Evolutionary conservation across 2,888 invertebrate species (phyloP).

Genomic region (Sphaerophoria taeniata): DNA sequence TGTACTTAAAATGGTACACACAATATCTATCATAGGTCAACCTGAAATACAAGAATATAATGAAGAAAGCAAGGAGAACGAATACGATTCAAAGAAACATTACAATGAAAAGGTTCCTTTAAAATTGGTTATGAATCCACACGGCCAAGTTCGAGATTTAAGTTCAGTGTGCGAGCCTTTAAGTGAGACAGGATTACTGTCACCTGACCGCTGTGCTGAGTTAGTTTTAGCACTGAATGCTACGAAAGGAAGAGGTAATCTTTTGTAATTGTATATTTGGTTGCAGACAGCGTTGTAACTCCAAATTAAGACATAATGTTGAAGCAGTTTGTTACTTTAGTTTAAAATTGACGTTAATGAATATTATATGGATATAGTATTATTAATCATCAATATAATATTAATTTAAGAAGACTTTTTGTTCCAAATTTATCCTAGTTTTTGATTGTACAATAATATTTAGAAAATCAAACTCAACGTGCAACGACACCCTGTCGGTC

Average conservation of each 20-base stretch:
- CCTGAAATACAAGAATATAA: conserved; percentile 65
- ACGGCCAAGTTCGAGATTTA: conserved; percentile 89
- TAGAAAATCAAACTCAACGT: no score
- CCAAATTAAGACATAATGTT: no score
- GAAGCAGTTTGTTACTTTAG: no score
- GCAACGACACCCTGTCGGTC: no score
- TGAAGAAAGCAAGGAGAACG: conserved; percentile 79
- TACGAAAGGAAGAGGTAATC: conserved; percentile 89
- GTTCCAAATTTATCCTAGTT: no score
- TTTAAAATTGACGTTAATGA: no score
- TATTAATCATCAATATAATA: no score
- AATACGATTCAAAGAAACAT: conserved; percentile 71
- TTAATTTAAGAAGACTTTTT: no score
- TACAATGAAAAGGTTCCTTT: conserved; percentile 83
- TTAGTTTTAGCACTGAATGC: conserved; percentile 91
- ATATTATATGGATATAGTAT: no score
- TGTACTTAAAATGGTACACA: neutral
- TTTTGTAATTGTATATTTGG: neutral
- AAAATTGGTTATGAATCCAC: conserved; percentile 90
- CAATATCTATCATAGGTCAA: conserved; percentile 54
- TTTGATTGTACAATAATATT: no score
- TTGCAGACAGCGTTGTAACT: neutral
- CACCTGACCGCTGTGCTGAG: conserved; percentile 89
- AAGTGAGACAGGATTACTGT: conserved; percentile 86
- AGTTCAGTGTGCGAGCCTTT: conserved; percentile 87